phyloP scores from a whole-genome alignment of 1,140 invertebrate genomes.

The Drosophila mojavensis region DNA sequence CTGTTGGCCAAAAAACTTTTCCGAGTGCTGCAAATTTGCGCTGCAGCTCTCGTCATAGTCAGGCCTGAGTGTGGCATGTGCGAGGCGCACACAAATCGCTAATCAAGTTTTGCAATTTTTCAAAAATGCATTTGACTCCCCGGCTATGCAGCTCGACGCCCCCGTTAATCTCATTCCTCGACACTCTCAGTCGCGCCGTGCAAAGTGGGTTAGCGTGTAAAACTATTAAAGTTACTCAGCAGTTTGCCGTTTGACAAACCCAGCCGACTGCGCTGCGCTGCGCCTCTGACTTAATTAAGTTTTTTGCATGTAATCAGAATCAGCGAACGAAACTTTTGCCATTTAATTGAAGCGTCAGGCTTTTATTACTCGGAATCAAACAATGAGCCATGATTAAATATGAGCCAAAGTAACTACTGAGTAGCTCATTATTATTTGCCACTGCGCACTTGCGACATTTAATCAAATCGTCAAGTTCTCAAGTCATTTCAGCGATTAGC shows the following conservation, averaged over 20 bases:
- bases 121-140: slow-evolving; percentile 51
- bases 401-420: slow-evolving; percentile 29
- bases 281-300: slow-evolving; percentile 40
- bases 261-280: not conserved
- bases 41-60: slow-evolving; percentile 49
- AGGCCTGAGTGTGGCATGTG: slow-evolving; percentile 55
- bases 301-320: slow-evolving; percentile 43
- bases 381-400: slow-evolving; percentile 52
- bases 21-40: slow-evolving; percentile 34
- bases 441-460: not conserved
- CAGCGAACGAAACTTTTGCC: slow-evolving; percentile 31
- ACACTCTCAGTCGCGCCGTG: slow-evolving; percentile 23
- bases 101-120: slow-evolving; percentile 76
- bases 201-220: slow-evolving; percentile 55
- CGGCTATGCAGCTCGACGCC: not conserved
- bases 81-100: slow-evolving; percentile 49
- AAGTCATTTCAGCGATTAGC: not conserved
- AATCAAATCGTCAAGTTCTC: slow-evolving; percentile 13
- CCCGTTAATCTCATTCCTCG: not conserved
- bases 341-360: slow-evolving; percentile 47
- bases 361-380: slow-evolving; percentile 54
- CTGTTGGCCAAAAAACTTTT: slow-evolving; percentile 31
- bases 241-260: slow-evolving; percentile 26
- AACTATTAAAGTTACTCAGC: slow-evolving; percentile 50
- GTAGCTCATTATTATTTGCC: slow-evolving; percentile 13